Evolutionary conservation across 2,888 invertebrate species (phyloP).

Genomic region (Heliconius ismenius): DNA sequence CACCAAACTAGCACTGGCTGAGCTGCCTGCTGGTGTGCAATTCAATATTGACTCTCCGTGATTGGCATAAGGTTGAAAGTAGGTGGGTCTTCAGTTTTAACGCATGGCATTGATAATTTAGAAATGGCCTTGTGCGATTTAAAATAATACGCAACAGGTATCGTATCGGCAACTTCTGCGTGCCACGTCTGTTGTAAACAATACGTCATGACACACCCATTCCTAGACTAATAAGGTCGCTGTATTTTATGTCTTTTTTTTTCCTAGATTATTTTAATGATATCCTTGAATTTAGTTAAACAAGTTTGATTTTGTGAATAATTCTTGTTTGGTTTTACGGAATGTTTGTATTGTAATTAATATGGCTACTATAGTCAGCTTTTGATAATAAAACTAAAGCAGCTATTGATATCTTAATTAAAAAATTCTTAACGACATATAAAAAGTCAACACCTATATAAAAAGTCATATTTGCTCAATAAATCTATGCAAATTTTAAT

Average conservation of each 20-base stretch:
- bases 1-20: neutral
- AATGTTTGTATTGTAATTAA: neutral
- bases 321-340: neutral
- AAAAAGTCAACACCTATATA: neutral
- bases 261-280: neutral
- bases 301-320: neutral
- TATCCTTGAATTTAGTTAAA: neutral
- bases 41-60: slow-evolving; percentile 30
- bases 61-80: slow-evolving; percentile 60
- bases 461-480: neutral
- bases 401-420: neutral
- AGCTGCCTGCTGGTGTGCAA: neutral
- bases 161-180: slow-evolving; percentile 54
- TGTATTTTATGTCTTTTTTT: slow-evolving; percentile 31
- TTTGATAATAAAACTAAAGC: neutral
- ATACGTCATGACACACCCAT: slow-evolving; percentile 80
- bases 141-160: slow-evolving; percentile 73
- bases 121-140: slow-evolving; percentile 66
- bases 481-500: neutral
- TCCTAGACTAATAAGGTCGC: slow-evolving; percentile 68
- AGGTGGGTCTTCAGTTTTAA: slow-evolving; percentile 50
- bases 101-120: slow-evolving; percentile 55
- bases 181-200: slow-evolving; percentile 57
- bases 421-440: no score
- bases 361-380: neutral